A percentile compares a stretch with the other conserved stretches of the same genome.
Evolutionary conservation across 2,888 invertebrate species (phyloP).

Genomic region (Drosophila lacicola): DNA sequence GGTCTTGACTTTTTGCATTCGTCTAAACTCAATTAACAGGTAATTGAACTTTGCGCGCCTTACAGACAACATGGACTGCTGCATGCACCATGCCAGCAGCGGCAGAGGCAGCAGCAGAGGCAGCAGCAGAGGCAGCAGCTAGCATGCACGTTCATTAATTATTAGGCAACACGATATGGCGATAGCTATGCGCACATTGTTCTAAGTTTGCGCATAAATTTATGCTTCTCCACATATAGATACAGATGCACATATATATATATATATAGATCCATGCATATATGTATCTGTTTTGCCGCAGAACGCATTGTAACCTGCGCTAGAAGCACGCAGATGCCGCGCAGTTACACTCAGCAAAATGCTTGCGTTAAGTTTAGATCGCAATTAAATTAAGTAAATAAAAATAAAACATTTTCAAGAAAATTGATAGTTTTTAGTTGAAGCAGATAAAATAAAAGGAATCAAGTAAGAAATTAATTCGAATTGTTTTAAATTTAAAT

Average conservation of each 20-base stretch:
- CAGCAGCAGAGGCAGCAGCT: conserved; percentile 6
- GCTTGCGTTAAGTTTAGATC: too few species aligned
- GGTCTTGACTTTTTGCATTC: conserved; percentile 74
- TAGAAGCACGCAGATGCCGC: conserved; percentile 71
- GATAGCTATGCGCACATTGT: conserved; percentile 67
- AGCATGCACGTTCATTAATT: conserved; percentile 69
- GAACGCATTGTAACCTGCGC: conserved; percentile 69
- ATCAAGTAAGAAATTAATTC: too few species aligned
- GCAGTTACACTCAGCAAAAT: conserved; percentile 15
- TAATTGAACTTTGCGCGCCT: conserved; percentile 70
- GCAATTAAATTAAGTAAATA: too few species aligned
- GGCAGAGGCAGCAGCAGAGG: conserved; percentile 4
- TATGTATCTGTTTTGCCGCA: conserved; percentile 46
- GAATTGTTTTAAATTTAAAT: too few species aligned
- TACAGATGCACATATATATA: conserved; percentile 1
- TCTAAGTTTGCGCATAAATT: conserved; percentile 80
- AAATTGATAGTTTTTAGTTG: too few species aligned
- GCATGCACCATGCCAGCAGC: conserved; percentile 27
- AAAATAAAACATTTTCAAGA: too few species aligned
- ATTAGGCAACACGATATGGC: conserved; percentile 75
- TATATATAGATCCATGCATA: conserved; percentile 13
- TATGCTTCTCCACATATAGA: conserved; percentile 44
- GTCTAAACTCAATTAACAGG: conserved; percentile 80
- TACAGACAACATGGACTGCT: conserved; percentile 17
- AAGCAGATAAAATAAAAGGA: too few species aligned